These are phyloP conservation scores for Chaenogobius annularis DNA, from an alignment of 2,113 vertebrate species.

Conservation along the genomic window DNA sequence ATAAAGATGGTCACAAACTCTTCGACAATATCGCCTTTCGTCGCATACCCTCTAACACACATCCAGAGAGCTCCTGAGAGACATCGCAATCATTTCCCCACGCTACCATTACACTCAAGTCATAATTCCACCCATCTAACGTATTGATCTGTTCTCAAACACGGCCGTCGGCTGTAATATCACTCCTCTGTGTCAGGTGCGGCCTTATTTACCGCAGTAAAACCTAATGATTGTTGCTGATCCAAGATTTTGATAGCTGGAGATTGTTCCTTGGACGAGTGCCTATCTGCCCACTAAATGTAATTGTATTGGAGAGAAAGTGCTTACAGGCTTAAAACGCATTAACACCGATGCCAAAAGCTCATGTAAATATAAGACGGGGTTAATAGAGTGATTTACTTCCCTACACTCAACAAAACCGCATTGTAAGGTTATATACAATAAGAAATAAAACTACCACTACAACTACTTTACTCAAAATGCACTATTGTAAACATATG, in stretches of 20 bases:
- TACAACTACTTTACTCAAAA: too few relatives aligned
- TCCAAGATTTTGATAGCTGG: slow-evolving; percentile 18
- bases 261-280: slow-evolving; percentile 1
- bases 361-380: slow-evolving; percentile 23
- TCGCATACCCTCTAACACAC: neutral
- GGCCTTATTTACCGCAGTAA: slow-evolving; percentile 8
- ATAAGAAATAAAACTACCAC: neutral
- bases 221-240: slow-evolving; percentile 9
- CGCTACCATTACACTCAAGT: neutral
- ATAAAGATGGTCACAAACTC: too few relatives aligned
- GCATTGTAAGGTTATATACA: slow-evolving; percentile 8
- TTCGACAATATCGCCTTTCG: neutral
- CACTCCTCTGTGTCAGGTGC: neutral
- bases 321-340: slow-evolving; percentile 34
- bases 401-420: slow-evolving; percentile 19
- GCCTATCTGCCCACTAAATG: slow-evolving; percentile 16
- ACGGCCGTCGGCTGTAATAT: neutral
- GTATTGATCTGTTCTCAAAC: neutral
- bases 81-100: neutral
- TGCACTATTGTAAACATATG: too few relatives aligned
- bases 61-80: neutral
- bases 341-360: slow-evolving; percentile 7
- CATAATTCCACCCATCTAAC: slow-evolving; percentile 1
- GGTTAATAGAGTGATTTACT: slow-evolving; percentile 21
- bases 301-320: slow-evolving; percentile 5